Conservation (phyloP, 2,113 vertebrate genomes). For the Glaucidium brasilianum region DNA sequence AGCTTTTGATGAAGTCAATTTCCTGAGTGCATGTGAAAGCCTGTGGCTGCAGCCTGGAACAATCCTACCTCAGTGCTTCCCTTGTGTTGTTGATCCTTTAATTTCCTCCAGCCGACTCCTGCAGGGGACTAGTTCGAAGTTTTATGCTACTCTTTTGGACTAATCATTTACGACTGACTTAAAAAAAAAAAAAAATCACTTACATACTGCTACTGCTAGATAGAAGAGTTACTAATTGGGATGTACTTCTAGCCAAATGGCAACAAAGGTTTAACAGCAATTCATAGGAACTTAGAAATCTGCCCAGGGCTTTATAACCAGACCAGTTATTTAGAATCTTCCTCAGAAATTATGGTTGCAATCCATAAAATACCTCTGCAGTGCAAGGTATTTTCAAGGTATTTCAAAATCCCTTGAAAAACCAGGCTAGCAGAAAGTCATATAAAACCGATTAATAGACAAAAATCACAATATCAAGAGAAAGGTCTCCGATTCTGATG, state of each 20-base stretch:
- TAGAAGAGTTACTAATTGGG: slow-evolving; percentile 58
- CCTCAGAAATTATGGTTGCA: background rate
- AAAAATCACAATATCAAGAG: background rate
- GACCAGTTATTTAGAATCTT: slow-evolving; percentile 15
- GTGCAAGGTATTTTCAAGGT: slow-evolving; percentile 39
- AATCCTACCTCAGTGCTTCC: slow-evolving; percentile 72
- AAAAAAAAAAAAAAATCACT: slow-evolving; percentile 11
- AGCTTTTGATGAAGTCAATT: slow-evolving; percentile 72
- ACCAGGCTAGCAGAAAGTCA: slow-evolving; percentile 32
- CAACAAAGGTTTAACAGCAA: background rate
- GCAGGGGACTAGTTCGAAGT: slow-evolving; percentile 57
- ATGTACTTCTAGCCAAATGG: slow-evolving; percentile 39
- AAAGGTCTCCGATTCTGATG: slow-evolving; percentile 13
- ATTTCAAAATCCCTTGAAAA: slow-evolving; percentile 35
- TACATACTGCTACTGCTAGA: slow-evolving; percentile 39
- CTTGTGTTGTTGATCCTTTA: slow-evolving; percentile 75
- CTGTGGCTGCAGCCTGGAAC: slow-evolving; percentile 68
- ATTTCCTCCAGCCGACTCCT: slow-evolving; percentile 79
- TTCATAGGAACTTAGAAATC: slow-evolving; percentile 25
- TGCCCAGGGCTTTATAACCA: slow-evolving; percentile 50
- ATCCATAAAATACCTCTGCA: slow-evolving; percentile 12
- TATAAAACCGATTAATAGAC: slow-evolving; percentile 33
- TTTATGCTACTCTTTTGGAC: slow-evolving; percentile 59
- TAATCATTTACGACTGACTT: slow-evolving; percentile 66
- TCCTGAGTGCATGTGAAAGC: slow-evolving; percentile 66